These are phyloP conservation scores for Epicampocera succincta DNA, from an alignment of 2,888 invertebrate species.

Conservation along the genomic window DNA sequence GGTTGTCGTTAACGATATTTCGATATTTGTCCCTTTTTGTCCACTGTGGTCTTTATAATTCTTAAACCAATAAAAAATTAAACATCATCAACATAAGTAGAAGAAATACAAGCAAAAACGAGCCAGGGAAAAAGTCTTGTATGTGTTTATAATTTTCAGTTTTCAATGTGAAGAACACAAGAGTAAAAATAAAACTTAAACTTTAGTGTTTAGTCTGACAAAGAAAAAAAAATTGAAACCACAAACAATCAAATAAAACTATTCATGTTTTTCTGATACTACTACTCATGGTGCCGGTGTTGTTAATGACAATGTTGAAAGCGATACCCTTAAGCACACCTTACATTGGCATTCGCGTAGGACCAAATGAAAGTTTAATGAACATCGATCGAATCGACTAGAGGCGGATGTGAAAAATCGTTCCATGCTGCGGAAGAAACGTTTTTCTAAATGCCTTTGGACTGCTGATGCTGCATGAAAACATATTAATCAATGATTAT, in stretches of 20 bases:
- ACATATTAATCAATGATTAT: too few species aligned
- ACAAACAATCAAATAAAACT: constrained; percentile 50
- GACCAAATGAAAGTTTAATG: neutral
- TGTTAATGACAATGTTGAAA: constrained; percentile 16
- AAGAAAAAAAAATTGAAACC: constrained; percentile 38
- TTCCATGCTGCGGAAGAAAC: too few species aligned
- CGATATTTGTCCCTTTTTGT: too few species aligned
- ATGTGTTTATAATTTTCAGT: constrained; percentile 28
- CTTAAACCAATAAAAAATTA: constrained; percentile 53
- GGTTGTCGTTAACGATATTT: too few species aligned
- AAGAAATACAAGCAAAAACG: constrained; percentile 43
- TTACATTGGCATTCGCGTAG: neutral
- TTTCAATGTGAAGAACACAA: constrained; percentile 19
- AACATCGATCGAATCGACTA: neutral
- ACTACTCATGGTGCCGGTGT: constrained; percentile 1
- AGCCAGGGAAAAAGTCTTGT: constrained; percentile 11
- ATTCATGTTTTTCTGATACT: constrained; percentile 41
- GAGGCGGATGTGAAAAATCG: too few species aligned
- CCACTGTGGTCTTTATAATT: constrained; percentile 45
- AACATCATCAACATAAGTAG: constrained; percentile 43
- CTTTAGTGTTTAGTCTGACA: constrained; percentile 35
- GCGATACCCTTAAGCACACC: neutral
- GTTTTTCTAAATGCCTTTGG: too few species aligned
- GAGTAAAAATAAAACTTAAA: constrained; percentile 38
- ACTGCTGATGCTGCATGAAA: too few species aligned